Base-by-base conservation (phyloP, 2,113 vertebrate genomes). In the Albula glossodonta region DNA sequence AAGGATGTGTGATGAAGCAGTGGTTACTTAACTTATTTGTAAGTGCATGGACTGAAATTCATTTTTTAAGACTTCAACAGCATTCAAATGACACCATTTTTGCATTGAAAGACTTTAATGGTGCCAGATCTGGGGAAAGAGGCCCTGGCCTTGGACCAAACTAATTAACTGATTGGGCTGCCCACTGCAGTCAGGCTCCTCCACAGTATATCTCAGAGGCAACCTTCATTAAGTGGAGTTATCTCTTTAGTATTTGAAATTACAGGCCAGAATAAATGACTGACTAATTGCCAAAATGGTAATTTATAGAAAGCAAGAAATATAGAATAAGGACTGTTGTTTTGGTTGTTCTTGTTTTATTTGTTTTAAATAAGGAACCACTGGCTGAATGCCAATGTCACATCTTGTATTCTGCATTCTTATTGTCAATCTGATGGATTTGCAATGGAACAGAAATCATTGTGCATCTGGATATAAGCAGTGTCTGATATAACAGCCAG, bases 381-480 rank as follows among this genome's bases (percentile, higher is more conserved):
- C 19, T 70, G 63, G 5, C n/a, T n/a, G n/a, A 22, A 22, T n/a
- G 15, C 12, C 8, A n/a, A 74, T 31, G 5, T 22, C 70, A 1
- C 2, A 74, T 22, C 3, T n/a, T 74, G 22, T 11, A 9, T 31
- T 74, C n/a, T 74, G 70, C 70, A 74, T 22, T 74, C 70, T 70
- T 70, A n/a, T 70, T 0, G 63, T 70, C 15, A n/a, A 22, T 41
- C 31, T 70, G 77, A 17, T 77, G 87, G 83, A 86, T 86, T 79
- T 91, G 0, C 41, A 25, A 19, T 90, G 53, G 13, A 49, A 74
- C 70, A 31, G 87, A 41, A 86, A 22, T 52, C 56, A 51, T 79
- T n/a, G 51, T 83, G 88, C 60, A 81, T 89, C 87, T 87, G 82
- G 87, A 87, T 88, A 88, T 86, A 83, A 88, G 4, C 9, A 10